Base-by-base conservation (phyloP, 2,797 vertebrate genomes). In the Gymnoscopelus microlampas region DNA sequence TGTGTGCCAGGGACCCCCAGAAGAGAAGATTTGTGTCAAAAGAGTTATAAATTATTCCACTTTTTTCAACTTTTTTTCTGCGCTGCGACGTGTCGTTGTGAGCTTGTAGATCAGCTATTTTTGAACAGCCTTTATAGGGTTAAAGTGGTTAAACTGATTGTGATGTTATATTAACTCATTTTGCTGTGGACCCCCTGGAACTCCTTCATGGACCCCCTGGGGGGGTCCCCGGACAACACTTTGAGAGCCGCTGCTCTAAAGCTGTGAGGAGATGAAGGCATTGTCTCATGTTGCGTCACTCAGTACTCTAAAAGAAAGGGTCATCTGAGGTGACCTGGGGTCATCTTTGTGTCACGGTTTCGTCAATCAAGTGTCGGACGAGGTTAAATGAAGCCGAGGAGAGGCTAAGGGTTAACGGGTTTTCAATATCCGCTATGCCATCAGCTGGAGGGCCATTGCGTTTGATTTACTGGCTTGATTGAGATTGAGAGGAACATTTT, bases 341-440 rank as follows among this genome's bases (percentile, higher is more conserved):
- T 87, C 66, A 9, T 58, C 74, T 62, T 3, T 7, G 71, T 76
- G 75, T 66, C 73, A 26, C 72, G n/a, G 24, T 63, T 59, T 39
- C 51, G 62, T 80, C 82, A 60, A 71, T 72, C 2, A 73, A 57
- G 56, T 78, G 76, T 81, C 60, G 71, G 74, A 48, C 39, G 57
- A 84, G 32, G 63, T 75, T 63, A 48, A 14, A 54, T 53, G 78
- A 80, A 74, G 59, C 74, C 59, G 24, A 63, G 13, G 53, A 7
- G 48, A 65, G 78, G 85, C 23, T 47, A 78, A 77, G 63, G 88
- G 87, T 88, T 56, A 84, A 82, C 60, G 60, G 70, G 78, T 53
- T 86, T 80, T 85, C 70, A 67, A 11, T 83, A 80, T 84, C 74
- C 68, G 63, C 65, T 72, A 71, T 83, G 70, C 81, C 66, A 54